Percentiles rank a stretch among this genome's conserved stretches.
These are phyloP conservation scores for Mythimna pallens DNA, from an alignment of 2,888 invertebrate genomes.

Conservation along the genomic window DNA sequence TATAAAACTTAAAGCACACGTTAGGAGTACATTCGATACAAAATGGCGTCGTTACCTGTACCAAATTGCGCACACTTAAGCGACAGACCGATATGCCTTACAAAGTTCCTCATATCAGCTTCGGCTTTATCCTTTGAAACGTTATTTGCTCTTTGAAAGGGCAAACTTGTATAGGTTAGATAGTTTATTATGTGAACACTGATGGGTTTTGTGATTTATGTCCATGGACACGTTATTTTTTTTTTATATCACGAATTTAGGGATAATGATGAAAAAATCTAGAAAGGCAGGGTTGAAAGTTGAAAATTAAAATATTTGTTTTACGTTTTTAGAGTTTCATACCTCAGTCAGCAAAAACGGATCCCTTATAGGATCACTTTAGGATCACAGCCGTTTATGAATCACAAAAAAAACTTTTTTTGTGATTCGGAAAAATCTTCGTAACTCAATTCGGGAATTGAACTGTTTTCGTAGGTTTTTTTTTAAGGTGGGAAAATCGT, in stretches of 20 bases:
- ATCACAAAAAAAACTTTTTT: no score
- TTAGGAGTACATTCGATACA: conserved; percentile 68
- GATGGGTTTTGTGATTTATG: conserved; percentile 37
- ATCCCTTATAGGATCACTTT: no score
- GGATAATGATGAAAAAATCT: background rate
- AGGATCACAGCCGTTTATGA: no score
- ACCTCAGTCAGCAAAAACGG: no score
- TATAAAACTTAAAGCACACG: conserved; percentile 69
- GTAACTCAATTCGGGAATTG: no score
- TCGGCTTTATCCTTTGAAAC: conserved; percentile 46
- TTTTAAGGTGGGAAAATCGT: no score
- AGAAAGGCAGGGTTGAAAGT: background rate
- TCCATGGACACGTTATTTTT: background rate
- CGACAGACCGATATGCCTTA: conserved; percentile 55
- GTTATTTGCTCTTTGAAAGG: conserved; percentile 38
- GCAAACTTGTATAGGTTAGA: conserved; percentile 38
- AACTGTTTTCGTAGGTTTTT: no score
- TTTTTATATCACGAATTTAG: background rate
- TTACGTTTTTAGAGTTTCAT: no score
- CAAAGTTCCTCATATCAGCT: conserved; percentile 57
- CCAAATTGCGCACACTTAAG: conserved; percentile 70
- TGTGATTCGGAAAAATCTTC: no score
- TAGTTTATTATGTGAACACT: conserved; percentile 30
- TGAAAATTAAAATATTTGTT: no score
- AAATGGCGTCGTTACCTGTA: conserved; percentile 74